These are phyloP conservation scores for Lasioglossum leucozonium DNA, from an alignment of 2,888 invertebrate species.

Conservation along the genomic window DNA sequence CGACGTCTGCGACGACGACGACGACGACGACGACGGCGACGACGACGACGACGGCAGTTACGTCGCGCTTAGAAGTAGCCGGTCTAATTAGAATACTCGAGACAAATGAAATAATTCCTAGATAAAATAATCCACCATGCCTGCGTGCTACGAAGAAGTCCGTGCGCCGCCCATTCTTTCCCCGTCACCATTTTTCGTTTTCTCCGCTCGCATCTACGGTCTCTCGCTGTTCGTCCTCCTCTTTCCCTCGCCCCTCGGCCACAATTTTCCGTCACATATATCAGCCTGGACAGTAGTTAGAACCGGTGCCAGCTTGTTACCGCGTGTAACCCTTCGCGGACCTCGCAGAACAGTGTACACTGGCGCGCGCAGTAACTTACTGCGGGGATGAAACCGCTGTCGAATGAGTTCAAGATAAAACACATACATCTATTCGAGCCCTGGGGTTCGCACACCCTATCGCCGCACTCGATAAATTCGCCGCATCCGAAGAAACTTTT, in stretches of 20 bases:
- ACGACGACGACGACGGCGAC: background rate
- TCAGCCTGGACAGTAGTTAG: slow-evolving; percentile 83
- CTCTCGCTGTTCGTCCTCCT: slow-evolving; percentile 38
- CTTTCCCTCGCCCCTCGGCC: slow-evolving; percentile 74
- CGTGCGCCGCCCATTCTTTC: slow-evolving; percentile 1
- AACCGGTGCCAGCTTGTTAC: slow-evolving; percentile 84
- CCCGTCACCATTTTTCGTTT: background rate
- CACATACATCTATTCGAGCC: background rate
- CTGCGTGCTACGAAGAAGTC: slow-evolving; percentile 37
- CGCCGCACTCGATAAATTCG: background rate
- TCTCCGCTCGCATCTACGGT: slow-evolving; percentile 21
- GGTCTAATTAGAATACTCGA: slow-evolving; percentile 79
- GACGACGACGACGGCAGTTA: background rate
- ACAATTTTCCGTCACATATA: slow-evolving; percentile 84
- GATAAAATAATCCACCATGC: slow-evolving; percentile 69
- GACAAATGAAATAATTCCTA: slow-evolving; percentile 79
- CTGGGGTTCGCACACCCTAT: background rate
- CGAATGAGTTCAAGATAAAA: slow-evolving; percentile 43
- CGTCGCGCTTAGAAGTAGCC: slow-evolving; percentile 77
- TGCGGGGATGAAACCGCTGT: slow-evolving; percentile 50
- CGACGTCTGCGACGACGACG: slow-evolving; percentile 34
- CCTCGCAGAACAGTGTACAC: slow-evolving; percentile 55
- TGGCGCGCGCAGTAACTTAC: slow-evolving; percentile 40
- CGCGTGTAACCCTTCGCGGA: slow-evolving; percentile 70
- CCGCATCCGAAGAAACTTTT: background rate